These are phyloP conservation scores for Schrankia costaestrigalis DNA, from an alignment of 2,888 invertebrate species.

Conservation along the genomic window DNA sequence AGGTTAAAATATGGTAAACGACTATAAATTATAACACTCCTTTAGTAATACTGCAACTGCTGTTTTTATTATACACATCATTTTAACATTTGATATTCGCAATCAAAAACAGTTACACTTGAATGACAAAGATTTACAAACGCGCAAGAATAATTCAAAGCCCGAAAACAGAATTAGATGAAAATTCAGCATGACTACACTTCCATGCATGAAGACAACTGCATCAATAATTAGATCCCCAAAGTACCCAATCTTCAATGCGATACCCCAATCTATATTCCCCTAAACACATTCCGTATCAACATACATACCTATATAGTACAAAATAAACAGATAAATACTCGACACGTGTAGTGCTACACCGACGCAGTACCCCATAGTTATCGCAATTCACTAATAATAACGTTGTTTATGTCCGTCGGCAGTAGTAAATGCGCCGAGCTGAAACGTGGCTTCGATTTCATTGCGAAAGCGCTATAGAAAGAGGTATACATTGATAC, in stretches of 20 bases:
- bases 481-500: constrained; percentile 1
- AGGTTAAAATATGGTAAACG: constrained; percentile 29
- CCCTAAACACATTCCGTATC: constrained; percentile 17
- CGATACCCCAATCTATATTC: not conserved
- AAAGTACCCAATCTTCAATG: no score
- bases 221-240: no score
- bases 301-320: constrained; percentile 11
- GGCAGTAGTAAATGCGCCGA: constrained; percentile 28
- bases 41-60: no score
- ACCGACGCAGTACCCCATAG: constrained; percentile 27
- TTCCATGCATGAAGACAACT: no score
- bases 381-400: constrained; percentile 38
- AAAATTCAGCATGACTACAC: no score
- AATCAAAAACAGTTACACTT: no score
- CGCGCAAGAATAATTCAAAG: no score
- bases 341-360: constrained; percentile 40
- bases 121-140: no score
- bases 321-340: constrained; percentile 36
- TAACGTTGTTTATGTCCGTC: constrained; percentile 34
- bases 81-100: no score
- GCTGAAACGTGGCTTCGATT: constrained; percentile 23
- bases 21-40: constrained; percentile 26
- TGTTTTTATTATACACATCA: no score
- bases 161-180: no score
- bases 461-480: constrained; percentile 5